Evolutionary conservation across 2,888 invertebrate species (phyloP).

Genomic region (Tineola bisselliella): DNA sequence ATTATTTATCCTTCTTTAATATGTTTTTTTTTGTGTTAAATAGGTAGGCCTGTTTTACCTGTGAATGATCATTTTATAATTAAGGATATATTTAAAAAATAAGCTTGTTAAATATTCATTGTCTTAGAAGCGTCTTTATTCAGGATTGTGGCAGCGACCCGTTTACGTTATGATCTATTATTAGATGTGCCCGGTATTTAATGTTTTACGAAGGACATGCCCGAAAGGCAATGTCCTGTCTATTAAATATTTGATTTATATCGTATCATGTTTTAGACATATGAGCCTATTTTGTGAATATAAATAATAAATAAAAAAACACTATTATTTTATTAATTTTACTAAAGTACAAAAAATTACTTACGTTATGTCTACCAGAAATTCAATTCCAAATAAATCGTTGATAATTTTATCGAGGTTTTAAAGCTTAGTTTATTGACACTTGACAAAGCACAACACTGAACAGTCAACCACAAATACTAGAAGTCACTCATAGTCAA

Average conservation of each 20-base stretch:
- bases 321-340: no score
- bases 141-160: background rate
- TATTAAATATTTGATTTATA: background rate
- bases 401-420: background rate
- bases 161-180: slow-evolving; percentile 9
- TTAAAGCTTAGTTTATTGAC: slow-evolving; percentile 4
- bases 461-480: background rate
- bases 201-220: background rate
- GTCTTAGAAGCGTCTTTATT: background rate
- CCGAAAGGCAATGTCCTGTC: background rate
- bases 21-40: no score
- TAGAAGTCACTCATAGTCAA: background rate
- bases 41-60: background rate
- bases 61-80: background rate
- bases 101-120: no score
- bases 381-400: background rate
- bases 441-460: background rate
- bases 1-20: no score
- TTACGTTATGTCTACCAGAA: background rate
- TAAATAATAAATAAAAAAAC: background rate
- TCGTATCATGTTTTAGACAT: no score
- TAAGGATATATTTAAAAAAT: background rate
- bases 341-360: background rate
- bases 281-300: no score
- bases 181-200: slow-evolving; percentile 4